Percentiles rank a stretch among this genome's conserved stretches.
Evolutionary conservation across 2,113 vertebrate genomes (phyloP).

Genomic region (Hypanus sabinus): DNA sequence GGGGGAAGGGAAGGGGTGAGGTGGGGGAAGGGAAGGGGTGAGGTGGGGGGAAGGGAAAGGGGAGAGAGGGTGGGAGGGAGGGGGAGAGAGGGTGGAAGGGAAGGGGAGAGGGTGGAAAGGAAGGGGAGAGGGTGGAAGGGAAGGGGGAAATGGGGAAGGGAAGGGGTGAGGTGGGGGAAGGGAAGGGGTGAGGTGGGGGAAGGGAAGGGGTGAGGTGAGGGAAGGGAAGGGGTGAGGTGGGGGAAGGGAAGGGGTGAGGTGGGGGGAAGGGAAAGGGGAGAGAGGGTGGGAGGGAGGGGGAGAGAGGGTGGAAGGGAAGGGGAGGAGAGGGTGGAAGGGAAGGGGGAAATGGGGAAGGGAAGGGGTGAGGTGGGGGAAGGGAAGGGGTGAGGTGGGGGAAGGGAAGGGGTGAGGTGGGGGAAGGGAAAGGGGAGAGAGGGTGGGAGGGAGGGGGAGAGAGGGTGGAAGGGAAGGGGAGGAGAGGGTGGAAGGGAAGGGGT

Average conservation of each 20-base stretch:
- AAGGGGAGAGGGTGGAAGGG: too few species aligned
- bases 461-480: too few species aligned
- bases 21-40: background rate
- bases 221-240: background rate
- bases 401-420: background rate
- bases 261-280: background rate
- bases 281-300: background rate
- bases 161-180: too few species aligned
- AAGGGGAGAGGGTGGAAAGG: too few species aligned
- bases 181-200: too few species aligned
- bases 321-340: background rate
- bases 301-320: background rate
- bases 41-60: background rate
- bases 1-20: background rate
- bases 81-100: background rate
- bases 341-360: conserved; percentile 14
- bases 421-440: background rate
- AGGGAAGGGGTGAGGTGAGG: background rate
- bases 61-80: conserved; percentile 14
- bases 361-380: conserved; percentile 30
- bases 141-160: background rate
- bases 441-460: background rate
- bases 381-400: background rate
- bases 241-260: background rate
- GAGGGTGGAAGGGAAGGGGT: too few species aligned